phyloP scores from a whole-genome alignment of 2,888 invertebrate species.

The Macrosiphum euphorbiae region DNA sequence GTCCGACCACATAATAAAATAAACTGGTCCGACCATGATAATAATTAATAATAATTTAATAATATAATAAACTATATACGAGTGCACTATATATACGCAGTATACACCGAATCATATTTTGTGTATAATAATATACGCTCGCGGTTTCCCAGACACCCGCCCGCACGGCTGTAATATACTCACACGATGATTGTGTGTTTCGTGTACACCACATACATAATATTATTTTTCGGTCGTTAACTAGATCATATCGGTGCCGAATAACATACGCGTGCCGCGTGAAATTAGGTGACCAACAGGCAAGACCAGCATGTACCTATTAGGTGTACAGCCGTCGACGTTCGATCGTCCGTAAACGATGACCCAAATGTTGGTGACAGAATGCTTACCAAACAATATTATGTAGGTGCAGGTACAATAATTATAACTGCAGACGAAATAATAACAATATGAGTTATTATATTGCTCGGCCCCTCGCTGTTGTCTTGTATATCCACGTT shows the following conservation, averaged over 20 bases:
- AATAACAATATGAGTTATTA: not conserved
- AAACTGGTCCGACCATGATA: not conserved
- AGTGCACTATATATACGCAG: not conserved
- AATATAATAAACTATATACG: not conserved
- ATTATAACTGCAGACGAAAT: not conserved
- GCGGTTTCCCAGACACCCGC: constrained; percentile 47
- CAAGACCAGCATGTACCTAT: not conserved
- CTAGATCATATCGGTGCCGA: constrained; percentile 1
- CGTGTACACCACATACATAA: not conserved
- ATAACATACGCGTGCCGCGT: not conserved
- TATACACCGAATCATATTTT: not conserved
- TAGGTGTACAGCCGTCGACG: not conserved
- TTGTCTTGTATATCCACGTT: too few relatives aligned
- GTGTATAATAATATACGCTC: not conserved
- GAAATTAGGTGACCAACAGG: constrained; percentile 34
- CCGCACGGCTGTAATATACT: not conserved
- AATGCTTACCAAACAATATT: not conserved
- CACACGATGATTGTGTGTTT: not conserved
- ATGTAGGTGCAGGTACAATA: not conserved
- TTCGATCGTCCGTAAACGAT: constrained; percentile 55
- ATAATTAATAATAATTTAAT: not conserved
- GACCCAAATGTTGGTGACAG: constrained; percentile 37
- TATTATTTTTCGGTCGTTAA: constrained; percentile 12
- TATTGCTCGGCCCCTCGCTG: not conserved
- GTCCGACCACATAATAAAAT: constrained; percentile 4